Conservation (phyloP, 2,113 vertebrate species). For the Toxostoma redivivum region DNA sequence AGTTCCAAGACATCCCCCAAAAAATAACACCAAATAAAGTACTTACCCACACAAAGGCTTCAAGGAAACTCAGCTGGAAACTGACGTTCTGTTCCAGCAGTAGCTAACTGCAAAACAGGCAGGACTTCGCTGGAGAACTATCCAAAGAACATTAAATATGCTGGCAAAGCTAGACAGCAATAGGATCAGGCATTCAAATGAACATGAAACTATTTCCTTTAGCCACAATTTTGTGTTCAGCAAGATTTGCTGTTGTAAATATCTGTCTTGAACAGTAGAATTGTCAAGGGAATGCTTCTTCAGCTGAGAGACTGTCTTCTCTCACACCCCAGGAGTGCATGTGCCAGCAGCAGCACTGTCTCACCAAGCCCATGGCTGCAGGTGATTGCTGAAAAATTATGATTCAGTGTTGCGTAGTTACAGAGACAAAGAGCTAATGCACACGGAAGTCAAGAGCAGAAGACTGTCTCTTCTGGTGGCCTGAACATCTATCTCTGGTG, state of each 20-base stretch:
- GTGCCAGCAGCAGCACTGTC: background rate
- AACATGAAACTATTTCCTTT: background rate
- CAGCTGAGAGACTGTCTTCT: background rate
- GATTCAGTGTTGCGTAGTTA: background rate
- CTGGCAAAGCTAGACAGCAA: background rate
- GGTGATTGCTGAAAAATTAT: background rate
- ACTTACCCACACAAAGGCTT: slow-evolving; percentile 19
- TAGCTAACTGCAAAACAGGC: background rate
- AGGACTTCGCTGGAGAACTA: background rate
- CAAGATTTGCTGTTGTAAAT: background rate
- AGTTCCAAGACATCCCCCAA: background rate
- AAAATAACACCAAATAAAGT: background rate
- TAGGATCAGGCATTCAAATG: background rate
- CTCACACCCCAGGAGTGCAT: background rate
- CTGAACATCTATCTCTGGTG: background rate
- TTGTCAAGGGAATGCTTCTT: background rate
- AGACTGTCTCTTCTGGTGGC: background rate
- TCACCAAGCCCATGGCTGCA: background rate
- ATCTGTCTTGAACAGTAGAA: background rate
- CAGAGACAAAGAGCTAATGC: background rate
- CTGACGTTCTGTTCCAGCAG: background rate
- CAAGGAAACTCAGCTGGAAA: background rate
- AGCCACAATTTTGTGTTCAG: background rate
- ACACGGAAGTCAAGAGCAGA: background rate
- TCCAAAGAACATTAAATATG: background rate